A percentile compares a stretch with the other conserved stretches of the same genome.
Conservation (phyloP, 92 coral and sea anemone genomes). For the Parazoanthus swiftii region DNA sequence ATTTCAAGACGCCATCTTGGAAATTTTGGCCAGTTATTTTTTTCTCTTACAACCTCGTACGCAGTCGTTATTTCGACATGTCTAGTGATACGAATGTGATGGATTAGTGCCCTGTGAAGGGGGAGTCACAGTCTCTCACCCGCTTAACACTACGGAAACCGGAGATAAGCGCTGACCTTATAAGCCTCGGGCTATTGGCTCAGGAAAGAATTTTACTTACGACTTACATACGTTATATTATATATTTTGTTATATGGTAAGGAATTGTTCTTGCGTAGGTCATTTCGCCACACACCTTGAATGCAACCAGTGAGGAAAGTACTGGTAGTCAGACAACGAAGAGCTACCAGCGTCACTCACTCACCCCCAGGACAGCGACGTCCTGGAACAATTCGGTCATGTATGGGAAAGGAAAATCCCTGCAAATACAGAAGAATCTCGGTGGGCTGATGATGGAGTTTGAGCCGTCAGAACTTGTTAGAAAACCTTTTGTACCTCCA, state of each 20-base stretch:
- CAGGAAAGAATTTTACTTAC: not conserved
- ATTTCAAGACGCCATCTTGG: too few species aligned
- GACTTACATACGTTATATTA: too few species aligned
- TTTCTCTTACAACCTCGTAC: too few species aligned
- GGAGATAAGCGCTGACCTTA: not conserved
- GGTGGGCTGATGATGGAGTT: constrained; percentile 55
- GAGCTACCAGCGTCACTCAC: constrained; percentile 38
- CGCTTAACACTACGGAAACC: too few species aligned
- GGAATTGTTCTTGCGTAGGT: not conserved
- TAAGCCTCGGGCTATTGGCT: too few species aligned
- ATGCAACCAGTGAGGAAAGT: not conserved
- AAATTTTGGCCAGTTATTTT: too few species aligned
- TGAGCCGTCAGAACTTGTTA: constrained; percentile 43
- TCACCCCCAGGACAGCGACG: constrained; percentile 56
- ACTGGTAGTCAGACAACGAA: not conserved
- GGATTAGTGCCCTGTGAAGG: too few species aligned
- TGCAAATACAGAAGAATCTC: constrained; percentile 62
- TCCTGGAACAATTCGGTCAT: constrained; percentile 59
- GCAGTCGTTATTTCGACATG: too few species aligned
- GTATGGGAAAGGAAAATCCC: constrained; percentile 49
- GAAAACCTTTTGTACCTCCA: constrained; percentile 63
- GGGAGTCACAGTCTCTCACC: too few species aligned
- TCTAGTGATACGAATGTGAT: too few species aligned
- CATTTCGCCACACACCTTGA: not conserved
- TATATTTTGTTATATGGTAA: not conserved